phyloP scores from a whole-genome alignment of 2,888 invertebrate genomes.

The Pherbina coryleti region DNA sequence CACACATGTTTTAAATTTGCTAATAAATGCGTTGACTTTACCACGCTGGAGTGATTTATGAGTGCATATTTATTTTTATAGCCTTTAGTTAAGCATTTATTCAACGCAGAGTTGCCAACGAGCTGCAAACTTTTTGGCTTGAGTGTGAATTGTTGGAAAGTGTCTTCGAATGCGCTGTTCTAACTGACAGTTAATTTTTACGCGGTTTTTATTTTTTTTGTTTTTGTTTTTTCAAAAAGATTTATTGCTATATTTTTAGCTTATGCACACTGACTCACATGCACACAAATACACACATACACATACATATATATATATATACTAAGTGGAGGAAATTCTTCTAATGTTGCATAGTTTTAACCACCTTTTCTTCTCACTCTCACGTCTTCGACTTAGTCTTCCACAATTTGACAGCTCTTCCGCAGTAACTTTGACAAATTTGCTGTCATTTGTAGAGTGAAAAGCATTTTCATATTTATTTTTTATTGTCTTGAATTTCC shows the following conservation, averaged over 20 bases:
- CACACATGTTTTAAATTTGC: too few relatives aligned
- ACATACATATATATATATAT: neutral
- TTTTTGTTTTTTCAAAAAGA: neutral
- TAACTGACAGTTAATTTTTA: neutral
- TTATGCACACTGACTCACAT: neutral
- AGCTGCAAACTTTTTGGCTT: too few relatives aligned
- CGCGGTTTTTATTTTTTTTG: neutral
- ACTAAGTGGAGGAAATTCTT: neutral
- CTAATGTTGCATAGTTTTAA: neutral
- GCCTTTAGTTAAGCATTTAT: too few relatives aligned
- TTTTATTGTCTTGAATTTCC: neutral
- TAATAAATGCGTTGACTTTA: too few relatives aligned
- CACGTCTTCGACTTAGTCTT: too few relatives aligned
- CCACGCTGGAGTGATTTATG: too few relatives aligned
- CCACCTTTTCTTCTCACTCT: neutral
- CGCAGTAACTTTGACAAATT: conserved; percentile 26
- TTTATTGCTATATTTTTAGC: neutral
- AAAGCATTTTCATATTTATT: conserved; percentile 28
- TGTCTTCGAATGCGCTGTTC: neutral
- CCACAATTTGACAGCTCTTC: neutral
- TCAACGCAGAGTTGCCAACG: too few relatives aligned
- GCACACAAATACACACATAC: neutral
- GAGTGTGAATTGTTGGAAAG: too few relatives aligned
- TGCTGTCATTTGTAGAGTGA: conserved; percentile 24
- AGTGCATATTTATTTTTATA: too few relatives aligned